Percentiles rank a stretch among this genome's conserved stretches.
Conservation (phyloP, 2,113 vertebrate genomes). For the Gulo gulo region DNA sequence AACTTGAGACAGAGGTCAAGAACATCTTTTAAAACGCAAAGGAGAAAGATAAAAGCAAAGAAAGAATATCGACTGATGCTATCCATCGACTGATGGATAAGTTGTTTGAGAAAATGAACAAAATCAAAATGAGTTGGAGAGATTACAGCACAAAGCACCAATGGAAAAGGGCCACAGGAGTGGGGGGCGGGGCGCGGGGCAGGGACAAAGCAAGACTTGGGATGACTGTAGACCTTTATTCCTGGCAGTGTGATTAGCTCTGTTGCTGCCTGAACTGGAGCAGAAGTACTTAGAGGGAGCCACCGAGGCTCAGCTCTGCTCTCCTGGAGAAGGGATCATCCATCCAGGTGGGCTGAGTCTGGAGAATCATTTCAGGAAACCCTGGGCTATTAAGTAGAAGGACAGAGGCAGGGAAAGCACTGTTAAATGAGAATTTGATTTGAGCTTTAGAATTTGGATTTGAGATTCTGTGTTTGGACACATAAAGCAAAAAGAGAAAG, state of each 20-base stretch:
- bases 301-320: neutral
- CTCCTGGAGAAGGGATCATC: neutral
- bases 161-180: neutral
- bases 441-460: constrained; percentile 4
- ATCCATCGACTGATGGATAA: too few relatives aligned
- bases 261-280: neutral
- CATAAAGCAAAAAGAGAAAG: neutral
- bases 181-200: fast-evolving
- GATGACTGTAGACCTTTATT: neutral
- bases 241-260: neutral
- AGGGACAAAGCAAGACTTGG: neutral
- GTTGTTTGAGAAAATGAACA: neutral
- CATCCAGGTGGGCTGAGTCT: neutral
- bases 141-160: neutral
- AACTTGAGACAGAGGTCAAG: neutral
- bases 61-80: neutral
- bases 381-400: neutral
- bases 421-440: neutral
- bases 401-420: neutral
- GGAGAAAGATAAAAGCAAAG: neutral
- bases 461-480: neutral
- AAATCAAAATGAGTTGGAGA: neutral
- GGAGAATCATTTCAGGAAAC: neutral
- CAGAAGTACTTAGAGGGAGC: neutral
- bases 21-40: neutral